These are phyloP conservation scores for Emmelina monodactyla DNA, from an alignment of 2,888 invertebrate genomes.

Conservation along the genomic window DNA sequence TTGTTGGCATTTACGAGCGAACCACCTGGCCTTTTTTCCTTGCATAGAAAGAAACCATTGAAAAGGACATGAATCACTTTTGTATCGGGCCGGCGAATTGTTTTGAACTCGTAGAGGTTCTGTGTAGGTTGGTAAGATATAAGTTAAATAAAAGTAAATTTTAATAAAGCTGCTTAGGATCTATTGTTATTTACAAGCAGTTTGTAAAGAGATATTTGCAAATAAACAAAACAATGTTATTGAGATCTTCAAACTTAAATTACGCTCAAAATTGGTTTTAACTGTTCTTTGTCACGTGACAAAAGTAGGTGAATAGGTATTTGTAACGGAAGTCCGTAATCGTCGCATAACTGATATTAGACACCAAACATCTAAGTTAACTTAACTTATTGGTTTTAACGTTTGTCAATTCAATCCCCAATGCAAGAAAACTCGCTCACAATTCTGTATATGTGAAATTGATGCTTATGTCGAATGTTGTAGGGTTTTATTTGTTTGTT, in stretches of 20 bases:
- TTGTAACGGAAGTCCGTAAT: conserved; percentile 7
- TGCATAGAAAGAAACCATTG: conserved; percentile 36
- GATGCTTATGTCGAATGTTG: not conserved
- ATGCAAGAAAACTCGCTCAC: no score
- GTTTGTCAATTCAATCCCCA: no score
- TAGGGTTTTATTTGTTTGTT: not conserved
- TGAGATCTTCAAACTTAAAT: no score
- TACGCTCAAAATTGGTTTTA: not conserved
- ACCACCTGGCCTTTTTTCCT: conserved; percentile 61
- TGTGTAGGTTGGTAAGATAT: no score
- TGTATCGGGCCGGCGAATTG: conserved; percentile 27
- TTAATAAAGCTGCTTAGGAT: no score
- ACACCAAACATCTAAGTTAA: no score
- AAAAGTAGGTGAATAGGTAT: not conserved
- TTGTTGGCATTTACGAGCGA: conserved; percentile 25
- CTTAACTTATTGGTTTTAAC: no score
- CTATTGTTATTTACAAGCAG: no score
- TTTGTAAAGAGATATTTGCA: no score
- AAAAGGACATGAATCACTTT: conserved; percentile 45
- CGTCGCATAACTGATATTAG: conserved; percentile 3
- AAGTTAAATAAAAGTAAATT: no score
- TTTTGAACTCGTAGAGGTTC: not conserved
- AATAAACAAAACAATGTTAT: no score
- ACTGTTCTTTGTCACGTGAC: not conserved
- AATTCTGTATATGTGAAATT: no score